These are phyloP conservation scores for Acanthosoma haemorrhoidale DNA, from an alignment of 2,888 invertebrate species.

Conservation along the genomic window DNA sequence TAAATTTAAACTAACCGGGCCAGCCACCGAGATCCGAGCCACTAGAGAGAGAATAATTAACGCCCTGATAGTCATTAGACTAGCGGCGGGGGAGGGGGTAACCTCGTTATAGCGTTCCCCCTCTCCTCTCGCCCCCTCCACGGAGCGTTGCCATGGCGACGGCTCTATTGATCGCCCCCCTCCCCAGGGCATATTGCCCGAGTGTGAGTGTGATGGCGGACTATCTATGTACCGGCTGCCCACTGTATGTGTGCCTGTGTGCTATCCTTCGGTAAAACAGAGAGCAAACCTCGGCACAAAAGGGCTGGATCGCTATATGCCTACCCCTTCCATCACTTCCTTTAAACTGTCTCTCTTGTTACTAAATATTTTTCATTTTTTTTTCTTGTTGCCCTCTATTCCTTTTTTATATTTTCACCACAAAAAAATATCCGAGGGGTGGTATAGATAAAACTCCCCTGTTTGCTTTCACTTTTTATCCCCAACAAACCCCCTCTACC, in stretches of 20 bases:
- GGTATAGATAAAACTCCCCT: background rate
- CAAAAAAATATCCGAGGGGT: background rate
- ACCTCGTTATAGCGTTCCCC: constrained; percentile 20
- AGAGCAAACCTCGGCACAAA: constrained; percentile 13
- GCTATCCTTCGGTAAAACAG: background rate
- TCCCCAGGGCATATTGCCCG: background rate
- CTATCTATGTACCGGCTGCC: background rate
- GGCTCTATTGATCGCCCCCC: constrained; percentile 20
- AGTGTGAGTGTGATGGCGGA: constrained; percentile 1
- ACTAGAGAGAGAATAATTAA: constrained; percentile 29
- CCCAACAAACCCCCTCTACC: background rate
- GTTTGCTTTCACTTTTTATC: background rate
- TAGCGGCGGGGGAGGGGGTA: constrained; percentile 7
- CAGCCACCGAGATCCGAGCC: constrained; percentile 25
- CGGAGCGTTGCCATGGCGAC: constrained; percentile 16
- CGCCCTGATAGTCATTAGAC: constrained; percentile 26
- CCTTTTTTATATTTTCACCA: background rate
- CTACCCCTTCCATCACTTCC: background rate
- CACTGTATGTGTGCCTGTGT: background rate
- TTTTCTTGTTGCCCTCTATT: background rate
- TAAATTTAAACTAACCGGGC: constrained; percentile 28
- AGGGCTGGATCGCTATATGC: background rate
- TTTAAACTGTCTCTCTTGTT: constrained; percentile 14
- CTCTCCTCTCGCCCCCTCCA: background rate
- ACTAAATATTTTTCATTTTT: constrained; percentile 9